These are phyloP conservation scores for Cyclura pinguis DNA, from an alignment of 2,797 vertebrate genomes.

Conservation along the genomic window DNA sequence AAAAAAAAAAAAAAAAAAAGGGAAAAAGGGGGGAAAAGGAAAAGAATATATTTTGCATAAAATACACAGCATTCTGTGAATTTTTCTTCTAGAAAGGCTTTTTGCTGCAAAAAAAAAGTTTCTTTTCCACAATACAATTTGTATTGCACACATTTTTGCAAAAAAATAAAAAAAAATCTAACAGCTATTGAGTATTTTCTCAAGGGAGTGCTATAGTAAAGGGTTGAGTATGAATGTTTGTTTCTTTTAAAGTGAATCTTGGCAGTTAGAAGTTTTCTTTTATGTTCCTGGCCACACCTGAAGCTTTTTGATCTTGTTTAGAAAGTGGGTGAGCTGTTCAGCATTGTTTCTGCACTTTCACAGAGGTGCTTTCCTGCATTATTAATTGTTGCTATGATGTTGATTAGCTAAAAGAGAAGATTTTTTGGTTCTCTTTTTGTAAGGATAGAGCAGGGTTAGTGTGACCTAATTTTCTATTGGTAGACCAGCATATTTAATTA, in stretches of 20 bases:
- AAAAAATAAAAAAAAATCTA: too few species aligned
- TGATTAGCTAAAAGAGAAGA: neutral
- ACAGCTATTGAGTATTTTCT: too few species aligned
- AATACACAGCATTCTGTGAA: too few species aligned
- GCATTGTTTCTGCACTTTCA: neutral
- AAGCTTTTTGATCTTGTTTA: constrained; percentile 5
- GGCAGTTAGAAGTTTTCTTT: neutral
- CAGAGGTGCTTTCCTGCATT: neutral
- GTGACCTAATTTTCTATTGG: neutral
- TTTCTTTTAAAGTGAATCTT: neutral
- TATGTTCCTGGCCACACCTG: neutral
- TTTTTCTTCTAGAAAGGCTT: too few species aligned
- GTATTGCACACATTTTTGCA: too few species aligned
- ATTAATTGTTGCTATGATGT: constrained; percentile 5
- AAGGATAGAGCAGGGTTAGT: neutral
- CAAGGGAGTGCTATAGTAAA: neutral
- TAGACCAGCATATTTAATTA: neutral
- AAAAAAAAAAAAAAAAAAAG: too few species aligned
- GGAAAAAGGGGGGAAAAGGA: too few species aligned
- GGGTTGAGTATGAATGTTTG: neutral
- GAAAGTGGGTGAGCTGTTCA: neutral
- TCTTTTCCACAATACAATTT: too few species aligned
- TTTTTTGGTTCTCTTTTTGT: neutral
- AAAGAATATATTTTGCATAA: too few species aligned
- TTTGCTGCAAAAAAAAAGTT: too few species aligned